Evolutionary conservation across 1,140 invertebrate genomes (phyloP).

Genomic region (Cotesia glomerata): DNA sequence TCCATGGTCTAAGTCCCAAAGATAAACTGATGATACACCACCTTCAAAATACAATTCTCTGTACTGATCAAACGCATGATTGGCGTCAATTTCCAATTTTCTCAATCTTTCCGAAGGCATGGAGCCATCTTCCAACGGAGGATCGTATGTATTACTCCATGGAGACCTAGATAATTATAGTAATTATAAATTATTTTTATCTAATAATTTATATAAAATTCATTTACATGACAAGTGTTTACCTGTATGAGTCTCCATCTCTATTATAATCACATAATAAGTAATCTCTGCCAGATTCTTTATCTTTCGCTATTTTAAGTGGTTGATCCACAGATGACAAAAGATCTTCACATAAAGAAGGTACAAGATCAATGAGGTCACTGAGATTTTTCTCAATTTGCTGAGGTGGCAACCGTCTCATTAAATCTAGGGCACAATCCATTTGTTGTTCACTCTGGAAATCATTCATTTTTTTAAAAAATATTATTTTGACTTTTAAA

Average conservation of each 20-base stretch:
- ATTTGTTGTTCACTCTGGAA: constrained; percentile 95
- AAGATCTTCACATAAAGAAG: constrained; percentile 94
- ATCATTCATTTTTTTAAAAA: constrained; percentile 31
- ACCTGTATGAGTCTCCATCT: constrained; percentile 98
- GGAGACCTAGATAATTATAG: constrained; percentile 77
- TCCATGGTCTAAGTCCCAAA: constrained; percentile 99
- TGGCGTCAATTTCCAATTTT: constrained; percentile 96
- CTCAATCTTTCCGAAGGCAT: constrained; percentile 96
- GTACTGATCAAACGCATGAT: constrained; percentile 98
- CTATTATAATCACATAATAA: constrained; percentile 98
- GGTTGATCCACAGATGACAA: constrained; percentile 98
- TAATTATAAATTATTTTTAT: constrained; percentile 11
- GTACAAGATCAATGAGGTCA: constrained; percentile 96
- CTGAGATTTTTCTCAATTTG: constrained; percentile 98
- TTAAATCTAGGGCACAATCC: constrained; percentile 98
- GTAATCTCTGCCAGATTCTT: constrained; percentile 94
- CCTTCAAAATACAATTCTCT: constrained; percentile 99
- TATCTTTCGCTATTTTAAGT: constrained; percentile 96
- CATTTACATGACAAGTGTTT: constrained; percentile 14
- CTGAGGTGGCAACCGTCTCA: constrained; percentile 97
- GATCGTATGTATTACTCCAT: constrained; percentile 99
- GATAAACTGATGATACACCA: constrained; percentile 97
- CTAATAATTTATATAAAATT: neutral
- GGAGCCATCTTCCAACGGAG: constrained; percentile 96
- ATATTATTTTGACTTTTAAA: no score